These are phyloP conservation scores for Polypedilum pembai DNA, from an alignment of 1,140 invertebrate species.

Conservation along the genomic window DNA sequence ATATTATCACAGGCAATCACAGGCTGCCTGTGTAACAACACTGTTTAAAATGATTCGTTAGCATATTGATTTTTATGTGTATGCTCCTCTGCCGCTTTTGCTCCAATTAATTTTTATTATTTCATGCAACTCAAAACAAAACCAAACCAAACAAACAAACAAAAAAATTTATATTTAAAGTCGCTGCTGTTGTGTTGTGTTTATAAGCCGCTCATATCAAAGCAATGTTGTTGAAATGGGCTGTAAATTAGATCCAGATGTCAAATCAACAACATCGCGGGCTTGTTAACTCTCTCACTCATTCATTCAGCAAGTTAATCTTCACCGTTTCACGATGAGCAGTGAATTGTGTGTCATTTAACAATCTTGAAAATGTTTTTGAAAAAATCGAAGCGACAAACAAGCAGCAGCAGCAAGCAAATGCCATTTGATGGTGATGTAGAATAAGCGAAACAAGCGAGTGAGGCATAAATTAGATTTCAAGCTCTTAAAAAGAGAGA, in stretches of 20 bases:
- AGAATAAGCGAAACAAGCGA: neutral
- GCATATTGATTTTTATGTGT: neutral
- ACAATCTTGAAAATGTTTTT: neutral
- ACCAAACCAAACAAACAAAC: neutral
- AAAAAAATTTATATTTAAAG: neutral
- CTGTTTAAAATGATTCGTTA: neutral
- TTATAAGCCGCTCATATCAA: neutral
- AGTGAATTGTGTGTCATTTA: neutral
- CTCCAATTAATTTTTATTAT: conserved; percentile 2
- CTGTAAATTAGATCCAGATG: conserved; percentile 28
- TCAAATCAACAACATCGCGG: neutral
- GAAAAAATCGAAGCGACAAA: neutral
- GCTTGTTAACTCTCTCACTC: neutral
- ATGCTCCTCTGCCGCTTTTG: neutral
- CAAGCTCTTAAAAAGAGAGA: conserved; percentile 11
- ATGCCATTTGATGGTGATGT: neutral
- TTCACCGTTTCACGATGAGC: neutral
- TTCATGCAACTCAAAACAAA: neutral
- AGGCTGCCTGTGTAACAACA: no score
- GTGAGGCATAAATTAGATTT: conserved; percentile 7
- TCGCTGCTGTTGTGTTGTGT: neutral
- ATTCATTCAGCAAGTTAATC: neutral
- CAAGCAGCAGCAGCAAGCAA: neutral
- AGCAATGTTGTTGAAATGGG: conserved; percentile 20
- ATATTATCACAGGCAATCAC: no score